Conservation (phyloP, 2,797 vertebrate species). For the Urophycis tenuis region DNA sequence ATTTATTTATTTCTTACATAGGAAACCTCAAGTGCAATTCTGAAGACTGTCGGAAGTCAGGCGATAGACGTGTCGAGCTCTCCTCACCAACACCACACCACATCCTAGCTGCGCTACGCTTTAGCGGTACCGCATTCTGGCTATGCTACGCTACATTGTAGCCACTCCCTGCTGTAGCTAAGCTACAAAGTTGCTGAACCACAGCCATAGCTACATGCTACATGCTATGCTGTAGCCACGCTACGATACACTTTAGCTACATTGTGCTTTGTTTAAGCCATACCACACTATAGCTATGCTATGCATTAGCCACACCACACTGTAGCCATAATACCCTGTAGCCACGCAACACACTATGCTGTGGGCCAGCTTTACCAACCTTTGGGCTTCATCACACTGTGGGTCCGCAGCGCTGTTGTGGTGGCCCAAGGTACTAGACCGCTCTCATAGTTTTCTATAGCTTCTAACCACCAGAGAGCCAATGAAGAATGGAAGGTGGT, state of each 20-base stretch:
- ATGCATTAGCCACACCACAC: not conserved
- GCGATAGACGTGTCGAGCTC: not conserved
- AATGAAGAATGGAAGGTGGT: not conserved
- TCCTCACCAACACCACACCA: not conserved
- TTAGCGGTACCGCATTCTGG: not conserved
- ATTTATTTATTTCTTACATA: not conserved
- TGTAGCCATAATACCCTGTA: no score
- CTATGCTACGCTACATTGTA: not conserved
- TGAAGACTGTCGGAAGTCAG: conserved; percentile 12
- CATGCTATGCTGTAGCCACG: no score
- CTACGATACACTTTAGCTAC: no score
- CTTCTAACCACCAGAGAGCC: not conserved
- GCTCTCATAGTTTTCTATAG: not conserved
- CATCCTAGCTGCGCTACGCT: not conserved
- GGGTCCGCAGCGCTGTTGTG: not conserved
- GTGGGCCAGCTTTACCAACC: no score
- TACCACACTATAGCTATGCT: not conserved
- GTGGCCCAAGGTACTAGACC: not conserved
- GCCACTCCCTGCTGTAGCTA: not conserved
- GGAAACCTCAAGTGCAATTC: conserved; percentile 68
- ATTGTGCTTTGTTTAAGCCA: not conserved
- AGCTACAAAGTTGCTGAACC: no score
- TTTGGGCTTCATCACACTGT: no score
- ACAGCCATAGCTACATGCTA: not conserved
- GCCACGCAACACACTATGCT: no score